Evolutionary conservation across 2,888 invertebrate species (phyloP).

Genomic region (Dasypogon diadema): DNA sequence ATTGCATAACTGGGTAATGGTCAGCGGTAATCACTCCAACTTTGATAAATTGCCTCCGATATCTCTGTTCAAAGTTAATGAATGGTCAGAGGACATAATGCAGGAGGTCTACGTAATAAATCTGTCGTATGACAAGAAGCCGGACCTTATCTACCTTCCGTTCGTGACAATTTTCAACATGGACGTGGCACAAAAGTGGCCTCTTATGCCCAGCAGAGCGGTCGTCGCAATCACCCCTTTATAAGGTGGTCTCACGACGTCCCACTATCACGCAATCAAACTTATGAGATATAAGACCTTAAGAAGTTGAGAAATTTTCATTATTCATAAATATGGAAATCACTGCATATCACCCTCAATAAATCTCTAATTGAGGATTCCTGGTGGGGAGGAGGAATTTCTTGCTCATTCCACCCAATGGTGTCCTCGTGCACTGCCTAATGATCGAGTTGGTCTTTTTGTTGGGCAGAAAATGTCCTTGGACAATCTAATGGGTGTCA

Average conservation of each 20-base stretch:
- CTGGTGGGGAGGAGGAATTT: conserved; percentile 19
- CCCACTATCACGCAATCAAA: conserved; percentile 55
- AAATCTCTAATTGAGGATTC: conserved; percentile 64
- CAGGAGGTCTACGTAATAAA: conserved; percentile 54
- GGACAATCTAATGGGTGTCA: conserved; percentile 43
- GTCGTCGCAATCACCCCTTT: conserved; percentile 23
- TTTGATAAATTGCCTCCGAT: conserved; percentile 57
- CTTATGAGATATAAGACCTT: conserved; percentile 53
- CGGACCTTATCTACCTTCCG: conserved; percentile 69
- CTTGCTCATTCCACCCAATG: conserved; percentile 4
- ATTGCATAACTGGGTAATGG: conserved; percentile 56
- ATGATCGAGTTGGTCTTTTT: conserved; percentile 28
- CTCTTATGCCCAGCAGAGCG: conserved; percentile 17
- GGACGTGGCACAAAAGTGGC: conserved; percentile 50
- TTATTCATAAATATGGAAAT: conserved; percentile 68
- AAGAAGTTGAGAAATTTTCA: conserved; percentile 59
- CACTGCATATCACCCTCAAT: conserved; percentile 61
- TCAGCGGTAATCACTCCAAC: conserved; percentile 56
- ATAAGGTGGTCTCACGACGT: conserved; percentile 48
- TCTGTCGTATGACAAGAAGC: conserved; percentile 67
- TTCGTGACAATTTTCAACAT: conserved; percentile 68
- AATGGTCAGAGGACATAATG: conserved; percentile 54
- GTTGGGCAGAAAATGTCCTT: conserved; percentile 45
- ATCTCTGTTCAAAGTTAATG: conserved; percentile 54
- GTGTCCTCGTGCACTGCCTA: conserved; percentile 28